Evolutionary conservation across 2,797 vertebrate species (phyloP), one percentile per base, ranked within the genome.

Genomic region (Neomorphus geoffroyi): DNA sequence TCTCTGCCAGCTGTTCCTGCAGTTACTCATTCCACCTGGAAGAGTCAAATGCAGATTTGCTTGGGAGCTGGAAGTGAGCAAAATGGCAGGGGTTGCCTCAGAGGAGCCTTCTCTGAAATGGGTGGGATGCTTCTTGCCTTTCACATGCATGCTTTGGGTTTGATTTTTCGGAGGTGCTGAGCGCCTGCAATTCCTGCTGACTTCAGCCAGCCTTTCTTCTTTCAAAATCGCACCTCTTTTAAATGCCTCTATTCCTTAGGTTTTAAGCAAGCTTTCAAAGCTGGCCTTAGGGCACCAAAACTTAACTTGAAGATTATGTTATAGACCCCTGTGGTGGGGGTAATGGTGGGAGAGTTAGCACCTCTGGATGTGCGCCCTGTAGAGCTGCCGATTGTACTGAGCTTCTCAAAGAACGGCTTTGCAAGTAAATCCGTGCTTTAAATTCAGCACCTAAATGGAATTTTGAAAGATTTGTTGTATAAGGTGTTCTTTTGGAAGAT

Each of bases 281-380:
- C 60, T 87, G 80, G 86, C 96, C 94, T 26, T 74, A 64, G 92
- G 94, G 86, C 74, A 93, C 73, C 86, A 86, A 92, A 96, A 91
- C 27, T 86, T 81, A 78, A 77, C 71, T 67, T 78, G 41, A 77
- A 94, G 88, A 82, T 88, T 88, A 84, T 53, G 83, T 96, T 97
- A 94, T 94, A 94, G 93, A 95, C 91, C 91, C 95, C 95, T 90
- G 93, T 61, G 94, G 94, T 84, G 95, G 88, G 54, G 53, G 61
- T 95, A 89, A 94, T 94, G 90, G 71, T 96, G 93, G 78, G 96
- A 96, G 91, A 95, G 88, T 96, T 96, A 96, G 86, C 96, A 96
- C 96, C 92, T 96, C 78, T 93, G 78, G 65, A 85, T 90, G 41
- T 11, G 33, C 57, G 78, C 78, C 81, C 81, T 33, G 48, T 30